Conservation (phyloP, 1,140 invertebrate genomes). For the Helicoverpa zea region DNA sequence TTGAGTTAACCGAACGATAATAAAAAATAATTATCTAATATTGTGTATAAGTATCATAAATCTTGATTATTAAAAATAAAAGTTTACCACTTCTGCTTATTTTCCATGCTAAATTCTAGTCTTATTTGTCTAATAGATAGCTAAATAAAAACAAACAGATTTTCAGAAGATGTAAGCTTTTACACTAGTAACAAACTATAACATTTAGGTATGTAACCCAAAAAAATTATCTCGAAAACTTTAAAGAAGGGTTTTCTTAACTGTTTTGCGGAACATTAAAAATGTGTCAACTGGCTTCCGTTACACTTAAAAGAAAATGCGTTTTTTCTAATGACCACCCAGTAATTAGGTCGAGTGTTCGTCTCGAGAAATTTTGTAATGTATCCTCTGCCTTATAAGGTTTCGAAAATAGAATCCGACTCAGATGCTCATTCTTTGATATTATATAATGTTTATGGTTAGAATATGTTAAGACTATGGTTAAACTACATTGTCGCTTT, state of each 20-base stretch:
- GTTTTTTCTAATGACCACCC: conserved; percentile 43
- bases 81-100: too few relatives aligned
- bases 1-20: too few relatives aligned
- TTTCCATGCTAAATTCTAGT: neutral
- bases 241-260: conserved; percentile 19
- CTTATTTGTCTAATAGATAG: too few relatives aligned
- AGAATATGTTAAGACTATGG: too few relatives aligned
- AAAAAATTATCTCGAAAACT: too few relatives aligned
- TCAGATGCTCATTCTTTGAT: conserved; percentile 40
- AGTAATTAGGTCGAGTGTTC: conserved; percentile 49
- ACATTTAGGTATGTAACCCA: too few relatives aligned
- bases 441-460: neutral
- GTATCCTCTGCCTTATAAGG: conserved; percentile 51
- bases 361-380: conserved; percentile 53
- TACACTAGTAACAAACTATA: neutral
- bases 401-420: conserved; percentile 28
- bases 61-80: too few relatives aligned
- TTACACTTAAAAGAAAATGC: conserved; percentile 46
- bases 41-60: too few relatives aligned
- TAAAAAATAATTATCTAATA: too few relatives aligned
- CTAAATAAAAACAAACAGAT: too few relatives aligned
- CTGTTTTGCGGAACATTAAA: conserved; percentile 30
- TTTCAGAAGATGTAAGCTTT: too few relatives aligned
- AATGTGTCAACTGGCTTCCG: conserved; percentile 50
- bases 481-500: too few relatives aligned